Base-by-base conservation (phyloP, 2,113 vertebrate species). In the Capricornis sumatraensis region DNA sequence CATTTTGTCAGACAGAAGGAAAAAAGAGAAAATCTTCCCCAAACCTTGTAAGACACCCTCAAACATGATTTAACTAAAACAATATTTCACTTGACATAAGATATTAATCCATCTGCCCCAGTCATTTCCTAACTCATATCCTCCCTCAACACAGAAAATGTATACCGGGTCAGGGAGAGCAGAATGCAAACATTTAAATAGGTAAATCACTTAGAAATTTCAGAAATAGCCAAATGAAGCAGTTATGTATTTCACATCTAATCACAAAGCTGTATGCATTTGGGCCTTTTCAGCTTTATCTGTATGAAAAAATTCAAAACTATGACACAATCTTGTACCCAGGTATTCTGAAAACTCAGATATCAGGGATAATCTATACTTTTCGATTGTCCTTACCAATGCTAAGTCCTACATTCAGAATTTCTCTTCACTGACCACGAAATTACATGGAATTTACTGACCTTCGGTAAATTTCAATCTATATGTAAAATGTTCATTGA, bases 341-440 rank as follows among this genome's bases (percentile, higher is more conserved):
- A 88, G 28, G 81, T 90, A 40, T 81, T 67, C 33, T 74, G 52
- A 95, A 91, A 95, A 96, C 23, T 74, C 27, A 40, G 36, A 50
- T 90, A 57, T 50, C 45, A 10, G 19, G 19, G 15, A 25, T 57
- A 33, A n/a, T 50, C 52, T 92, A 5, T 43, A 86, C 9, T 94
- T 81, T 79, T 89, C 62, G 1, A 87, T 47, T 91, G 30, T 19
- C 76, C 1, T 71, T 43, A 86, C 12, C 57, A 67, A 58, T 23
- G n/a, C 21, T 50, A 79, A 95, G 45, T 79, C 27, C 23, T 87
- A 60, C 45, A 87, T 74, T 96, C 86, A 94, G 90, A 97, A 89
- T 64, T 91, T 85, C 57, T 92, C 58, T 57, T 86, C 74, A 60
- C 17, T 79, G 82, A 81, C 33, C 25, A 93, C 33, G 40, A 83